Evolutionary conservation across 2,113 vertebrate species (phyloP).

Genomic region (Carassius carassius): DNA sequence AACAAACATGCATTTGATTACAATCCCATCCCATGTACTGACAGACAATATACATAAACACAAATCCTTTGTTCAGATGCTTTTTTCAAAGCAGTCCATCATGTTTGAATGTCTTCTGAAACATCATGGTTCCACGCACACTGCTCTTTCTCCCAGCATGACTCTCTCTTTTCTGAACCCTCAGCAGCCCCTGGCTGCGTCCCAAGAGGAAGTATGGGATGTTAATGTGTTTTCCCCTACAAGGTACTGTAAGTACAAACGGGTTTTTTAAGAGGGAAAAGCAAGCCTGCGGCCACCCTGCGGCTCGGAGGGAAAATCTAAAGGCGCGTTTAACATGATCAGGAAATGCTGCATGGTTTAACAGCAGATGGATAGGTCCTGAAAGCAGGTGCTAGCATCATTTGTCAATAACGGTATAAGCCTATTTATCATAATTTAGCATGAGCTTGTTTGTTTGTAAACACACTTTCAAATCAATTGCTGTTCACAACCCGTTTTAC

Average conservation of each 20-base stretch:
- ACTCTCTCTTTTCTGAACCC: slow-evolving; percentile 22
- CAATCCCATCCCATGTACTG: background rate
- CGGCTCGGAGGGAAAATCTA: slow-evolving; percentile 43
- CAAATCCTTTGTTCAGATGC: slow-evolving; percentile 15
- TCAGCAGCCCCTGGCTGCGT: slow-evolving; percentile 42
- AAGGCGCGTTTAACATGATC: slow-evolving; percentile 46
- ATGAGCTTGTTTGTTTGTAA: slow-evolving; percentile 3
- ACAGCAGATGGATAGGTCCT: slow-evolving; percentile 30
- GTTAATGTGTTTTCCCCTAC: slow-evolving; percentile 55
- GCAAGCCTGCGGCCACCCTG: slow-evolving; percentile 48
- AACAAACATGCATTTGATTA: slow-evolving; percentile 37
- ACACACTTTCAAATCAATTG: background rate
- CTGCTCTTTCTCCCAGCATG: slow-evolving; percentile 5
- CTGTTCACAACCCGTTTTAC: background rate
- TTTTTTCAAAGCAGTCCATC: slow-evolving; percentile 13
- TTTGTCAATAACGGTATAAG: background rate
- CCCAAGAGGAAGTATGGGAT: slow-evolving; percentile 57
- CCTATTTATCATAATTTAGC: slow-evolving; percentile 44
- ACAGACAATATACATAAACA: slow-evolving; percentile 29
- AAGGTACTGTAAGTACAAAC: slow-evolving; percentile 51
- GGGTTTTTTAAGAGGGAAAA: slow-evolving; percentile 50
- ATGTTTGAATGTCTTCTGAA: background rate
- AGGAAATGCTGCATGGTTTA: slow-evolving; percentile 39
- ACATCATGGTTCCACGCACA: slow-evolving; percentile 25
- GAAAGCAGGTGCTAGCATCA: slow-evolving; percentile 8